These are phyloP conservation scores for Xiphias gladius DNA, from an alignment of 2,113 vertebrate species.

Conservation along the genomic window DNA sequence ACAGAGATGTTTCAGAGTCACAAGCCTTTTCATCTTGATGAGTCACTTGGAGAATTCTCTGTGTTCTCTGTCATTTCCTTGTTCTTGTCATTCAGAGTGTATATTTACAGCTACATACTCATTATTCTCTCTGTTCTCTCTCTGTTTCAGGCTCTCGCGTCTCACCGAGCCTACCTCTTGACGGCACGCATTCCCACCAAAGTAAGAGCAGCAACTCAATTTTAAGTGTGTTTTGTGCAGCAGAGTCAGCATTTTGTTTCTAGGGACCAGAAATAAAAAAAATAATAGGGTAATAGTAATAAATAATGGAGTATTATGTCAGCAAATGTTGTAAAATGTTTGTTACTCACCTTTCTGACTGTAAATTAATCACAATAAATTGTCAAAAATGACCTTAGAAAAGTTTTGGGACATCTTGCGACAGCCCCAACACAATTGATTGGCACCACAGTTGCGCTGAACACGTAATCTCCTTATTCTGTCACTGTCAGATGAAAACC, in stretches of 20 bases:
- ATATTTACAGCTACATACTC: slow-evolving; percentile 59
- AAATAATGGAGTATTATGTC: background rate
- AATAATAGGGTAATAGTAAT: background rate
- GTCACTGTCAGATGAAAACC: background rate
- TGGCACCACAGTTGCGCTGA: background rate
- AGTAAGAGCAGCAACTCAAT: slow-evolving; percentile 82
- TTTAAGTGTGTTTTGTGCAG: background rate
- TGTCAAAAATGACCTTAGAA: background rate
- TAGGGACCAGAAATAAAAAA: background rate
- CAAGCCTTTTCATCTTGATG: slow-evolving; percentile 56
- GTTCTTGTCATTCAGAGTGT: slow-evolving; percentile 38
- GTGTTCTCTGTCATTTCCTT: slow-evolving; percentile 62
- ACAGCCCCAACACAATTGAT: too few species aligned
- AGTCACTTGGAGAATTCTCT: slow-evolving; percentile 47
- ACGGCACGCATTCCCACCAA: slow-evolving; percentile 94
- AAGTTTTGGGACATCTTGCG: background rate
- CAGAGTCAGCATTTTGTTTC: background rate
- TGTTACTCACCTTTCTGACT: background rate
- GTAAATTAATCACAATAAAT: background rate
- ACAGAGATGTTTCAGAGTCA: slow-evolving; percentile 46
- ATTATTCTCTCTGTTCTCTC: slow-evolving; percentile 64
- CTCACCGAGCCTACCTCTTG: slow-evolving; percentile 93
- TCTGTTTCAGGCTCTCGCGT: slow-evolving; percentile 89
- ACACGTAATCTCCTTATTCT: background rate
- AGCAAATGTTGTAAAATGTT: background rate